phyloP scores from a whole-genome alignment of 2,113 vertebrate genomes.

The Beaufortia kweichowensis region DNA sequence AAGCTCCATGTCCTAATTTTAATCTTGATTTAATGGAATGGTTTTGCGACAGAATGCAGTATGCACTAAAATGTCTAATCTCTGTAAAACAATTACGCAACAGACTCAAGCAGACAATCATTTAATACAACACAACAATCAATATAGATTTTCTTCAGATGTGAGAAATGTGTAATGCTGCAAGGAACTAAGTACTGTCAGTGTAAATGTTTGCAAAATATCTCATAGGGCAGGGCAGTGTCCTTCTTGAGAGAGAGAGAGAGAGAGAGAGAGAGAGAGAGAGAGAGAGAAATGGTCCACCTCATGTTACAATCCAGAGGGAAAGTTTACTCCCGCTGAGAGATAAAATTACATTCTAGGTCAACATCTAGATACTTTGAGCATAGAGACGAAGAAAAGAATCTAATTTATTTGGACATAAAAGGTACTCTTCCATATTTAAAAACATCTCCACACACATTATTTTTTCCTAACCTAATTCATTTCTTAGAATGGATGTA shows the following conservation, averaged over 20 bases:
- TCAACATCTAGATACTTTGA: slow-evolving; percentile 14
- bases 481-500: too few relatives aligned
- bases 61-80: background rate
- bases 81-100: background rate
- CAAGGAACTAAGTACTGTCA: too few relatives aligned
- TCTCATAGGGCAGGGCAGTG: background rate
- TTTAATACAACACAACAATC: background rate
- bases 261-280: background rate
- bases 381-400: background rate
- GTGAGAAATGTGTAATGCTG: background rate
- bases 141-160: too few relatives aligned
- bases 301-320: slow-evolving; percentile 24
- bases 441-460: too few relatives aligned
- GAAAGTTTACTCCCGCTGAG: slow-evolving; percentile 17
- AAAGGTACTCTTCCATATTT: too few relatives aligned
- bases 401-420: background rate
- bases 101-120: background rate
- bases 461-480: too few relatives aligned
- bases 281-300: background rate
- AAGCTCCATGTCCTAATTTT: too few relatives aligned
- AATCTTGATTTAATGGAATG: too few relatives aligned
- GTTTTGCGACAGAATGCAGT: background rate
- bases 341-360: slow-evolving; percentile 22
- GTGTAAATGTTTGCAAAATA: too few relatives aligned
- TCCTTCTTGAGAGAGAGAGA: background rate